Percentiles rank a stretch among this genome's conserved stretches.
phyloP scores from a whole-genome alignment of 1,140 invertebrate genomes.

The Acromyrmex echinatior region DNA sequence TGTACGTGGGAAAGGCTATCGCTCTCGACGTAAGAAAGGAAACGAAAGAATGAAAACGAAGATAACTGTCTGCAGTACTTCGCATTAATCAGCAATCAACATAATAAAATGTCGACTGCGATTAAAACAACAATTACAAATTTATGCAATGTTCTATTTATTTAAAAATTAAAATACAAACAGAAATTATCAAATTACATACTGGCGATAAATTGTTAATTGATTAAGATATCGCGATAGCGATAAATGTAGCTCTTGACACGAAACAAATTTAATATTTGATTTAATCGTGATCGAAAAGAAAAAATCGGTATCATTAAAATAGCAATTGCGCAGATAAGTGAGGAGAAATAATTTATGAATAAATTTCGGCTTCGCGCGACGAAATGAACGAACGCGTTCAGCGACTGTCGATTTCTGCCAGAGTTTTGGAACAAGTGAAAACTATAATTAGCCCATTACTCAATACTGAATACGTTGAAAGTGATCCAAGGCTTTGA shows the following conservation, averaged over 20 bases:
- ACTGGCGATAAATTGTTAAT: conserved; percentile 6
- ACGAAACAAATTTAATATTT: too few relatives aligned
- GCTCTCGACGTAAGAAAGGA: not conserved
- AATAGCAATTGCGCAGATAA: not conserved
- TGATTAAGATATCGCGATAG: not conserved
- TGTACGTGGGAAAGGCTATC: conserved; percentile 41
- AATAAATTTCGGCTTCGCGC: conserved; percentile 10
- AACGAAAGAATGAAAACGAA: conserved; percentile 6
- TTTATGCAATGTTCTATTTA: not conserved
- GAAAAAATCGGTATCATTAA: conserved; percentile 3
- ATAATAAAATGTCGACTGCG: not conserved
- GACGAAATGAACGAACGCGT: not conserved
- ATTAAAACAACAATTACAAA: conserved; percentile 4
- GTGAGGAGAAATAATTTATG: not conserved
- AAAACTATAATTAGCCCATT: conserved; percentile 80
- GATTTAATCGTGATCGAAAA: not conserved
- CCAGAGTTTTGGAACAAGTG: conserved; percentile 74
- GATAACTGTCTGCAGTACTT: not conserved
- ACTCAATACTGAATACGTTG: conserved; percentile 80
- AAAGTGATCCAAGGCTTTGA: conserved; percentile 77
- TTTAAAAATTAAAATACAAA: not conserved
- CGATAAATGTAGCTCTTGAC: too few relatives aligned
- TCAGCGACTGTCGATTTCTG: conserved; percentile 64
- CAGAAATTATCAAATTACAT: not conserved
- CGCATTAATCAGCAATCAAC: not conserved